Evolutionary conservation across 2,888 invertebrate species (phyloP), one percentile per base, ranked within the genome.

Genomic region (Unio pictorum): DNA sequence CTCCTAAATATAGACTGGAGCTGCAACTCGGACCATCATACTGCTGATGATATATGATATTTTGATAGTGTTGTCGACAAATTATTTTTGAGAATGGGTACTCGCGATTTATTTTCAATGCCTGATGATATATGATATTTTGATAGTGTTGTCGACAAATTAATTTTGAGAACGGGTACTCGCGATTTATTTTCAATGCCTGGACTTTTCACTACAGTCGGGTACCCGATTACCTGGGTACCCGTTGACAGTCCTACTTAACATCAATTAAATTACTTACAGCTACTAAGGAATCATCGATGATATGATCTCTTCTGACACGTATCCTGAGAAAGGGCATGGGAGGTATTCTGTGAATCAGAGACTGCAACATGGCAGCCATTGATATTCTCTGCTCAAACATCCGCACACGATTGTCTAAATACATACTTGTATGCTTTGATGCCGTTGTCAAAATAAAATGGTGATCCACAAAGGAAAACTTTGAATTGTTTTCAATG

Each of bases 331-430:
- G 93, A 91, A 95, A 90, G n/a, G 90, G 89, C 79, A 86, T 86
- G 2, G 86, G 84, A 63, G 95, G 93, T 67, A 94, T 94, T 23
- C 96, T 96, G 72, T 90, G 89, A 67, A 95, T 94, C 61, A 95
- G 93, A 26, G 94, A 94, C 86, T 96, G 95, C 81, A 96, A 92
- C 82, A 96, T 92, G 84, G 96, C 96, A 87, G 95, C 94, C 45
- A 45, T 45, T 55, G 77, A 73, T 79, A 97, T 93, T 64, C 97
- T 92, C 91, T 97, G 97, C 74, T 95, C 95, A 90, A 95, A 95
- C 98, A 98, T 98, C 68, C 96, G 93, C 90, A 98, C 96, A 69
- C 97, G 93, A 90, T 96, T 97, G 91, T 98, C 98, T 89, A 95
- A 97, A 91, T 96, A 97, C 76, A 98, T 91, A 0, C 96, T 96